Evolutionary conservation across 1,140 invertebrate genomes (phyloP), one percentile per base, ranked within the genome.

Genomic region (Rhagoletis pomonella): DNA sequence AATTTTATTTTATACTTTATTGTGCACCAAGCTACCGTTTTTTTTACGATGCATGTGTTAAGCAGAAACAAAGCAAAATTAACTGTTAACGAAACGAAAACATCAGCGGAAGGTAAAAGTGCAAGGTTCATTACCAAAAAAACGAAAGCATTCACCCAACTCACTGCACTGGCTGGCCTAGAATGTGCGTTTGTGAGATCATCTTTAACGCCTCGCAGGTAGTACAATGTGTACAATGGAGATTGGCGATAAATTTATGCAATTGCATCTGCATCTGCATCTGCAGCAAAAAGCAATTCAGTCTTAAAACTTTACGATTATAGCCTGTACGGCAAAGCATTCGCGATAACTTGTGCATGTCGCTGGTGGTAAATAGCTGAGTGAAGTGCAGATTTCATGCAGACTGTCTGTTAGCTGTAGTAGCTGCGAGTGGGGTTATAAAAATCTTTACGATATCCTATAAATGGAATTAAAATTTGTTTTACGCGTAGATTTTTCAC

Each of bases 1-100:
- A 67, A 67, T 67, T 67, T 19, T 67, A 67, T 67, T 67, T 67
- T 67, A 67, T 29, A 9, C 12, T 62, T 62, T 62, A 62, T 62
- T 9, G 60, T 14, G 17, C 12, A 62, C 60, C 9, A 62, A 62
- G 9, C 17, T 29, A 29, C 29, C 29, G 29, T 29, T 29, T 29
- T 29, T 29, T 14, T 7, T n/a, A 62, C 60, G 9, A 62, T 6
- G 29, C 60, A 12, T 9, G 17, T 62, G 60, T 14, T 14, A n/a
- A 1, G 60, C 10, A 62, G 17, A n/a, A 62, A 62, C 60, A 62
- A 62, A 12, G 50, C 60, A 62, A 62, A 62, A n/a, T 19, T 17
- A 67, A 67, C 64, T 67, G 19, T 14, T n/a, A 62, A 14, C 4
- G 17, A 62, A 62, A 4, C 12, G 17, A 62, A 62, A 62, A 4